Evolutionary conservation across 1,140 invertebrate species (phyloP).

Genomic region (Probaryconus sp.): DNA sequence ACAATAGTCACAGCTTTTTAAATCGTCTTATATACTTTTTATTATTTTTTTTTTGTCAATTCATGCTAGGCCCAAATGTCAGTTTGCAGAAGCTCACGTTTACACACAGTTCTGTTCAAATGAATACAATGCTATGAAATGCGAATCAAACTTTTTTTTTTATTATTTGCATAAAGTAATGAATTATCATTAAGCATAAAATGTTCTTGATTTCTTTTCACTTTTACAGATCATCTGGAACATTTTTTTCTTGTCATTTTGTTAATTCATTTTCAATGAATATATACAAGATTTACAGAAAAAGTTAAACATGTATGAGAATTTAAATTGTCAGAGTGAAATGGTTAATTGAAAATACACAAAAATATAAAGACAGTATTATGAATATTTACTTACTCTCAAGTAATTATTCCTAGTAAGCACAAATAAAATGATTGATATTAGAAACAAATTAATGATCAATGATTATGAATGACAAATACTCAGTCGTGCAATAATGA

Average conservation of each 20-base stretch:
- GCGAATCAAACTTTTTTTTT: no score
- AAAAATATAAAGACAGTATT: neutral
- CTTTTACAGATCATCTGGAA: no score
- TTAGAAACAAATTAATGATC: constrained; percentile 11
- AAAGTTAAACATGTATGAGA: neutral
- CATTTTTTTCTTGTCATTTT: no score
- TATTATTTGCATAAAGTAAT: no score
- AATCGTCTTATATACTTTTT: neutral
- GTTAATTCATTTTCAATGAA: no score
- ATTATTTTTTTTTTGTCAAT: constrained; percentile 16
- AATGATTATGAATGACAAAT: no score
- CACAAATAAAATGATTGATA: constrained; percentile 42
- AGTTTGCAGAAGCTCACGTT: constrained; percentile 31
- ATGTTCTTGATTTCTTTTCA: no score
- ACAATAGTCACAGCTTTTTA: constrained; percentile 23
- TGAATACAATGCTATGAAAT: constrained; percentile 3
- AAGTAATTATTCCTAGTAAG: constrained; percentile 58
- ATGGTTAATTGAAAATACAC: neutral
- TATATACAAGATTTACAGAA: neutral
- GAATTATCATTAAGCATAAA: no score
- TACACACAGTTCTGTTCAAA: constrained; percentile 44
- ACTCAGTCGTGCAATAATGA: no score
- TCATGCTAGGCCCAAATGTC: constrained; percentile 43
- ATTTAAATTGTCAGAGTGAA: constrained; percentile 6
- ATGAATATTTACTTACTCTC: constrained; percentile 59